Percentiles rank a stretch among this genome's conserved stretches.
These are phyloP conservation scores for Bothrops jararaca DNA, from an alignment of 2,113 vertebrate species.

Conservation along the genomic window DNA sequence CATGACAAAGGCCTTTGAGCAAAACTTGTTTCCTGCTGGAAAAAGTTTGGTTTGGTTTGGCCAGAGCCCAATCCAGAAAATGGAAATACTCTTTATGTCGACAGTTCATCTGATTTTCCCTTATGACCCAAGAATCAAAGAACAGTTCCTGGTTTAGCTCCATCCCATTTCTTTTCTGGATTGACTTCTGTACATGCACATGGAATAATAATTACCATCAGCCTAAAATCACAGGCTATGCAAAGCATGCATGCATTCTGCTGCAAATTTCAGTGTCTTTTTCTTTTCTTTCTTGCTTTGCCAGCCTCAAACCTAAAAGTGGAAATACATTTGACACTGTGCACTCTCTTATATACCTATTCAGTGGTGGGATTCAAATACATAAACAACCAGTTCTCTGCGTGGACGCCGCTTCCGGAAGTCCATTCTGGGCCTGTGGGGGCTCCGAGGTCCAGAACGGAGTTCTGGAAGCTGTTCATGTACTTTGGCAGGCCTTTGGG, in stretches of 20 bases:
- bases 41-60: conserved; percentile 57
- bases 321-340: conserved; percentile 14
- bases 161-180: conserved; percentile 3
- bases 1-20: conserved; percentile 22
- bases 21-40: conserved; percentile 59
- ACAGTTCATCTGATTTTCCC: conserved; percentile 33
- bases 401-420: no score
- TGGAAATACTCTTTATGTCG: conserved; percentile 63
- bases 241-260: not conserved
- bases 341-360: not conserved
- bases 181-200: not conserved
- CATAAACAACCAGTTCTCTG: no score
- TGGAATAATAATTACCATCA: not conserved
- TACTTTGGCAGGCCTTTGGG: no score
- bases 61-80: conserved; percentile 36
- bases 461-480: no score
- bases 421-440: no score
- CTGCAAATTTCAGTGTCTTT: not conserved
- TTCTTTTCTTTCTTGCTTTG: not conserved
- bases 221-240: conserved; percentile 5
- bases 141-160: not conserved
- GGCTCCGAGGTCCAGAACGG: no score
- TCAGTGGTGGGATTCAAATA: no score
- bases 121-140: not conserved
- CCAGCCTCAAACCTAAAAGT: conserved; percentile 9